Conservation (phyloP, 2,113 vertebrate genomes). For the Cygnus buccinator region DNA sequence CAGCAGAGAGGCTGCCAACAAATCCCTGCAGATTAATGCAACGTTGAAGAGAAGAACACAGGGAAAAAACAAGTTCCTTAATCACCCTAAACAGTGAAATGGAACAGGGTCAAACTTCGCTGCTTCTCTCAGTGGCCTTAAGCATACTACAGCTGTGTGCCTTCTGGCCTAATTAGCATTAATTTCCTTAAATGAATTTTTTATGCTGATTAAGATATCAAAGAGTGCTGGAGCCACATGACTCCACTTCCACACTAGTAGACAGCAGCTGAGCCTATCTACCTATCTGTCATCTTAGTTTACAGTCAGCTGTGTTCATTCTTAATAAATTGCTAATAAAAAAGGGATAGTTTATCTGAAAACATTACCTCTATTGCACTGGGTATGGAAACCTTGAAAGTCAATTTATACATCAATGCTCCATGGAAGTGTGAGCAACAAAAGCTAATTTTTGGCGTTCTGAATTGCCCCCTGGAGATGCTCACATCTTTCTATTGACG, state of each 20-base stretch:
- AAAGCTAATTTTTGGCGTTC: background rate
- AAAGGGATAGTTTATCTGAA: background rate
- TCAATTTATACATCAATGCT: background rate
- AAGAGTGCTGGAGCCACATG: background rate
- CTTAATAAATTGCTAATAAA: background rate
- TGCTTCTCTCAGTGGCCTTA: background rate
- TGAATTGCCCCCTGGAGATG: background rate
- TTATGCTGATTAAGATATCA: conserved; percentile 60
- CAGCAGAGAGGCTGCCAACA: background rate
- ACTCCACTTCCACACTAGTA: conserved; percentile 31
- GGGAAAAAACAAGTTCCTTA: background rate
- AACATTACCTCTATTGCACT: background rate
- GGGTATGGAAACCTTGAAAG: background rate
- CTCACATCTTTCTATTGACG: background rate
- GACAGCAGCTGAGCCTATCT: conserved; percentile 32
- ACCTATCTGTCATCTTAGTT: conserved; percentile 47
- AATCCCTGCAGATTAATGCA: background rate
- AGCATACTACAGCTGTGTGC: background rate
- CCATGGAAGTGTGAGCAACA: background rate
- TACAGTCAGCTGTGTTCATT: background rate
- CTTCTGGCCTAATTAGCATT: conserved; percentile 33
- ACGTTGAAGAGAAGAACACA: background rate
- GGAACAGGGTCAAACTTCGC: background rate
- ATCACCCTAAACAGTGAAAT: background rate
- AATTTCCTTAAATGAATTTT: conserved; percentile 38